A percentile compares a stretch with the other conserved stretches of the same genome.
Evolutionary conservation across 2,888 invertebrate genomes (phyloP).

Genomic region (Apotomis capreana): DNA sequence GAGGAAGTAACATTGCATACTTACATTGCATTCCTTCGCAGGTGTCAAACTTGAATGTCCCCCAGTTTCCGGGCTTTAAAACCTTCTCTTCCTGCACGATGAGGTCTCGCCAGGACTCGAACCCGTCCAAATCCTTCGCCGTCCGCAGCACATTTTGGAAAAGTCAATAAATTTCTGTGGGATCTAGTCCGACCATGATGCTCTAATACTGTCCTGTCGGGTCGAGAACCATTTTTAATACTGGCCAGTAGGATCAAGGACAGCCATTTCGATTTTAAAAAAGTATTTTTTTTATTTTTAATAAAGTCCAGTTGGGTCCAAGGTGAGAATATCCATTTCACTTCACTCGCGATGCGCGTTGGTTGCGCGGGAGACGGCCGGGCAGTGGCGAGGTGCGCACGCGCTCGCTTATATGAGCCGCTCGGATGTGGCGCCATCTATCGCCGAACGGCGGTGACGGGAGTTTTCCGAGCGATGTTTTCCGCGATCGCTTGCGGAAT

Average conservation of each 20-base stretch:
- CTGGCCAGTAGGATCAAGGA: slow-evolving; percentile 76
- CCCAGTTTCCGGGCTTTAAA: slow-evolving; percentile 46
- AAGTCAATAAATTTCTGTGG: slow-evolving; percentile 76
- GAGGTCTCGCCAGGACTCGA: slow-evolving; percentile 76
- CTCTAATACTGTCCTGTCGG: slow-evolving; percentile 71
- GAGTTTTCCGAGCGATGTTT: slow-evolving; percentile 34
- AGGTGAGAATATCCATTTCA: slow-evolving; percentile 73
- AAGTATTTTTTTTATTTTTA: slow-evolving; percentile 52
- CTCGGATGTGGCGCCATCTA: slow-evolving; percentile 64
- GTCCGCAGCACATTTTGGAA: slow-evolving; percentile 79
- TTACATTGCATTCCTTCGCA: slow-evolving; percentile 36
- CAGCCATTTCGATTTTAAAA: slow-evolving; percentile 58
- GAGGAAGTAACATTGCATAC: slow-evolving; percentile 23
- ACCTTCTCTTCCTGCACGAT: slow-evolving; percentile 78
- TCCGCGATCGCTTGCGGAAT: slow-evolving; percentile 14
- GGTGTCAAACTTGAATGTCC: slow-evolving; percentile 21
- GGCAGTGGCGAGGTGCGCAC: slow-evolving; percentile 60
- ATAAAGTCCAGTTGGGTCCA: slow-evolving; percentile 80
- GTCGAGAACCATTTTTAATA: slow-evolving; percentile 62
- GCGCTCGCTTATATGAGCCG: slow-evolving; percentile 71
- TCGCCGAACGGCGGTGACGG: slow-evolving; percentile 64
- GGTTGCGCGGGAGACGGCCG: slow-evolving; percentile 58
- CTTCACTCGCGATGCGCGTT: slow-evolving; percentile 63
- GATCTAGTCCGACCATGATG: slow-evolving; percentile 73
- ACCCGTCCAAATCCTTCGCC: slow-evolving; percentile 73